Evolutionary conservation across 1,140 invertebrate genomes (phyloP).

Genomic region (Plodia interpunctella): DNA sequence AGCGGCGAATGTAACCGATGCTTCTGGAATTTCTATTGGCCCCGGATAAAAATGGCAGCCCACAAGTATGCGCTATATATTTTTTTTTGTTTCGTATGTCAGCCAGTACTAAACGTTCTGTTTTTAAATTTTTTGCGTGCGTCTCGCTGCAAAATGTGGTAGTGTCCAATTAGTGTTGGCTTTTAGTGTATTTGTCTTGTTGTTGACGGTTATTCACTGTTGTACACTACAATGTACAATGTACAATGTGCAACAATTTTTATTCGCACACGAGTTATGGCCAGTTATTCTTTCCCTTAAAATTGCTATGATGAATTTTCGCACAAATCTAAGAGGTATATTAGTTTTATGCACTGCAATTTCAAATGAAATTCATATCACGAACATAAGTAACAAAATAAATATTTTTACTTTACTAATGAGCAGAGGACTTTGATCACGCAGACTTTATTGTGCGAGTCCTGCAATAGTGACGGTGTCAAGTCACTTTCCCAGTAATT

Average conservation of each 20-base stretch:
- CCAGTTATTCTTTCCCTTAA: neutral
- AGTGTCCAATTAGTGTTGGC: conserved; percentile 5
- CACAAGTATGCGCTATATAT: conserved; percentile 22
- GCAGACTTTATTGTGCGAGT: too few relatives aligned
- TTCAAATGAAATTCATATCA: neutral
- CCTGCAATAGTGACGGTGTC: too few relatives aligned
- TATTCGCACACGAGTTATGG: neutral
- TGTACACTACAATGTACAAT: neutral
- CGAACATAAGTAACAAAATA: too few relatives aligned
- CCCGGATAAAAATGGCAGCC: conserved; percentile 23
- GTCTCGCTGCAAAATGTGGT: neutral
- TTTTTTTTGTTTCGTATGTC: conserved; percentile 10
- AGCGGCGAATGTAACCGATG: conserved; percentile 24
- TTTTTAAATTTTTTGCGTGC: conserved; percentile 8
- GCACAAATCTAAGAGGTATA: neutral
- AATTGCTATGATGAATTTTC: neutral
- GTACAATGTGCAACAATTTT: neutral
- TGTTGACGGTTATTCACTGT: neutral
- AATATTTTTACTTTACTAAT: too few relatives aligned
- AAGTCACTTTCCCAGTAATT: too few relatives aligned
- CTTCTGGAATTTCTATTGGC: conserved; percentile 33
- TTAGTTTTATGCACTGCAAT: neutral
- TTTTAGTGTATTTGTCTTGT: conserved; percentile 7
- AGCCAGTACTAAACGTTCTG: neutral
- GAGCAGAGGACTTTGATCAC: too few relatives aligned